Evolutionary conservation across 2,113 vertebrate genomes (phyloP).

Genomic region (Zosterops borbonicus): DNA sequence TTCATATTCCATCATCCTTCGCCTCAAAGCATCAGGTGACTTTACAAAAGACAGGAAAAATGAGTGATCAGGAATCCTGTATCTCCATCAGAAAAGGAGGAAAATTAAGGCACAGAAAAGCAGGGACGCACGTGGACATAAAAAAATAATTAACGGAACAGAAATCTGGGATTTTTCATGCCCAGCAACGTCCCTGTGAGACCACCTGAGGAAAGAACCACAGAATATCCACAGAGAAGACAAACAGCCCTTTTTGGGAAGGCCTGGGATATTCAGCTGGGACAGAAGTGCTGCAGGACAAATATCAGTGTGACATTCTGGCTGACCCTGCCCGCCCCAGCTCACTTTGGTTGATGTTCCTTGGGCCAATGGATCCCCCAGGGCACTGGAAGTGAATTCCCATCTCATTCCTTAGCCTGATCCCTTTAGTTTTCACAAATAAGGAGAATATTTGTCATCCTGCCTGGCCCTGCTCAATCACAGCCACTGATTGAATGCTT

Average conservation of each 20-base stretch:
- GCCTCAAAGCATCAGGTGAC: background rate
- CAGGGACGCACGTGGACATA: accelerated
- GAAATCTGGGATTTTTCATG: background rate
- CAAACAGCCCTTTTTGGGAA: background rate
- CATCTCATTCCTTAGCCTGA: background rate
- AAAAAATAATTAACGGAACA: background rate
- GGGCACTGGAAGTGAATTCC: background rate
- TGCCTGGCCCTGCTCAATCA: background rate
- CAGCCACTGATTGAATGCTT: background rate
- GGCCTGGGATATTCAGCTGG: background rate
- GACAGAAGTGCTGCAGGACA: background rate
- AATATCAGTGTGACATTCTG: background rate
- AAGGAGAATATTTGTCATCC: background rate
- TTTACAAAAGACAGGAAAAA: background rate
- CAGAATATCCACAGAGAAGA: background rate
- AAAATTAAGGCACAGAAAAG: background rate
- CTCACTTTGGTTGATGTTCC: background rate
- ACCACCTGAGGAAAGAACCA: background rate
- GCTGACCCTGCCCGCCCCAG: background rate
- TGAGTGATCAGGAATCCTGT: background rate
- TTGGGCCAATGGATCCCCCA: background rate
- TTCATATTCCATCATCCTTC: background rate
- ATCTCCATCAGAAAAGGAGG: background rate
- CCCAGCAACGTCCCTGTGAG: background rate
- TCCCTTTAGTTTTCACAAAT: background rate